phyloP scores from a whole-genome alignment of 2,113 vertebrate genomes.

The Etheostoma spectabile region DNA sequence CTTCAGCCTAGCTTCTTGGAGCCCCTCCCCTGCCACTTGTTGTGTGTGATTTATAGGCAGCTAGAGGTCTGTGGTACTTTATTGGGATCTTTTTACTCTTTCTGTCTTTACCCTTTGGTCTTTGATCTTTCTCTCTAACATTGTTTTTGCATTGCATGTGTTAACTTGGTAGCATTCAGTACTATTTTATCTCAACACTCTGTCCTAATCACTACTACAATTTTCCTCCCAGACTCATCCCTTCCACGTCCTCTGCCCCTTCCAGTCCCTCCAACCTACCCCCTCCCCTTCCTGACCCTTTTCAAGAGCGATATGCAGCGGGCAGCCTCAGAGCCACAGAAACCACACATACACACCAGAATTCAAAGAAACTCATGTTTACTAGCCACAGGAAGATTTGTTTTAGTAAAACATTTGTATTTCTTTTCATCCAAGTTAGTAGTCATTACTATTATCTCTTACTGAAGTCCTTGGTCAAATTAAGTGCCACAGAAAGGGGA shows the following conservation, averaged over 20 bases:
- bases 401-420: not conserved
- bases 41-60: conserved; percentile 97
- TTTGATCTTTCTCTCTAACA: conserved; percentile 79
- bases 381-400: conserved; percentile 23
- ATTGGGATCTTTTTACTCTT: conserved; percentile 87
- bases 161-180: conserved; percentile 90
- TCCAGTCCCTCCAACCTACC: conserved; percentile 75
- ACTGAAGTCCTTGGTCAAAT: not conserved
- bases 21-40: conserved; percentile 92
- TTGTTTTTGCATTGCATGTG: conserved; percentile 94
- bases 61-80: conserved; percentile 92
- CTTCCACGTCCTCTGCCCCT: conserved; percentile 52
- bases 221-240: conserved; percentile 62
- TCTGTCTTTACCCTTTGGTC: conserved; percentile 70
- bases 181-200: conserved; percentile 69
- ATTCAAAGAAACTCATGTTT: conserved; percentile 21
- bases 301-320: conserved; percentile 90
- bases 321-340: conserved; percentile 85
- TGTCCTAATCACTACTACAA: conserved; percentile 71
- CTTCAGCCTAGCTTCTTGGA: conserved; percentile 89
- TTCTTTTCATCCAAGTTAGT: not conserved
- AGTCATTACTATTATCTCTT: not conserved
- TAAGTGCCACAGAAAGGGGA: not conserved
- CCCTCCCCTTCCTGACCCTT: conserved; percentile 84
- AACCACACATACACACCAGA: conserved; percentile 21